Evolutionary conservation across 1,140 invertebrate genomes (phyloP), one percentile per base, ranked within the genome.

Genomic region (Linepithema humile): DNA sequence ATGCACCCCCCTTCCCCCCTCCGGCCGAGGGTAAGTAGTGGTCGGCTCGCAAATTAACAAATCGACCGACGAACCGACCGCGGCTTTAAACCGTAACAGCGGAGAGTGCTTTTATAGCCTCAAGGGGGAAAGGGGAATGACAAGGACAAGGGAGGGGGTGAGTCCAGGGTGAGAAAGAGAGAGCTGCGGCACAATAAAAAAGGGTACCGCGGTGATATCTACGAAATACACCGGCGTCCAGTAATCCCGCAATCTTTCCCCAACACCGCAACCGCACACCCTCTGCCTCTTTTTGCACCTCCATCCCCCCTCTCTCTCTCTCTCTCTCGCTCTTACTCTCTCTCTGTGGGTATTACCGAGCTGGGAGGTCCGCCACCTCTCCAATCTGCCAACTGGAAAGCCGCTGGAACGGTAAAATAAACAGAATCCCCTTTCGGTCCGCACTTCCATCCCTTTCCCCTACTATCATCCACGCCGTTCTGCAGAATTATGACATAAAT

Each of bases 231-330:
- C 75, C 53, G 20, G 60, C 73, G 72, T 59, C 57, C 50, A 29
- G 70, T 87, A 89, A 89, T 89, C 82, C 85, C 17, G 45, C 88
- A 87, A 89, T 89, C 82, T 87, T 85, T 83, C 50, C 80, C 67
- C 48, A 38, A 65, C 72, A 75, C 64, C 67, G 82, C 70, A 74
- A 82, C 73, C 67, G 32, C 59, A 32, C 48, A 17, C 55, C 55
- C n/a, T 69, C 60, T 29, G 10, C n/a, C 69, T n/a, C 26, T 74
- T 84, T 55, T 82, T 55, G 43, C 84, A 29, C 55, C 23, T 15
- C 62, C 38, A 77, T 59, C 57, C 43, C 9, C 38, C 35, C 15
- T 17, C 74, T 29, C 12, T n/a, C n/a, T 48, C 50, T 12, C n/a
- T n/a, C n/a, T n/a, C n/a, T n/a, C n/a, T n/a, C n/a, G n/a, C n/a